Percentiles rank a stretch among this genome's conserved stretches.
Conservation (phyloP, 2,113 vertebrate genomes). For the Serilophus lunatus region DNA sequence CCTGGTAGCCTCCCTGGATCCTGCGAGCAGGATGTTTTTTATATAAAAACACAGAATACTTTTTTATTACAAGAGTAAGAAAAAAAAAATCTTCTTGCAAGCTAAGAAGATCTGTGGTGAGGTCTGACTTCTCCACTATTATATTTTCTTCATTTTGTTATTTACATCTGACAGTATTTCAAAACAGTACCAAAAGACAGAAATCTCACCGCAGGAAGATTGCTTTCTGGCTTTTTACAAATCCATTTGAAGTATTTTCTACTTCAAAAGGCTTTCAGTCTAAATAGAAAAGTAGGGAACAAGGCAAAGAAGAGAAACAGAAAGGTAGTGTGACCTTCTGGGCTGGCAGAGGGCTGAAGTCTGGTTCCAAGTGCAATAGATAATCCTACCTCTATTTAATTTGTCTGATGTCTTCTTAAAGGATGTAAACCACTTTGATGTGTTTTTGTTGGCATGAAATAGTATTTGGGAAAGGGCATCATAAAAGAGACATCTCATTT, state of each 20-base stretch:
- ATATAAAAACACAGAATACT: not conserved
- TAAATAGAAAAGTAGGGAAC: not conserved
- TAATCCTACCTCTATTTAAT: not conserved
- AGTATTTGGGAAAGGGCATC: not conserved
- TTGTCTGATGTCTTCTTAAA: not conserved
- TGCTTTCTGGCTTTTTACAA: not conserved
- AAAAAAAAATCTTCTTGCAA: no score
- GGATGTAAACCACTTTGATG: not conserved
- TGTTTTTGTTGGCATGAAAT: not conserved
- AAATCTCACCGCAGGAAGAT: not conserved
- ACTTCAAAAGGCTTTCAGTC: constrained; percentile 11
- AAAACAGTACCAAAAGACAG: not conserved
- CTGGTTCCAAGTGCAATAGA: not conserved
- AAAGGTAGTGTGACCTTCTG: not conserved
- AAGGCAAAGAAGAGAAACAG: not conserved
- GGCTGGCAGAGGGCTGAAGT: not conserved
- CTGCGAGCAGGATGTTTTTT: not conserved
- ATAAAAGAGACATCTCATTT: not conserved
- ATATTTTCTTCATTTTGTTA: constrained; percentile 12
- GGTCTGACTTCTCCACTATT: not conserved
- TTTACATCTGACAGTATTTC: constrained; percentile 41
- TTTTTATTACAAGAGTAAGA: not conserved
- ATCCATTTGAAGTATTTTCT: not conserved
- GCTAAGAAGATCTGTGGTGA: not conserved
- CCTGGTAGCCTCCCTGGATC: not conserved